Evolutionary conservation across 2,113 vertebrate species (phyloP).

Genomic region (Oreocharis arfaki): DNA sequence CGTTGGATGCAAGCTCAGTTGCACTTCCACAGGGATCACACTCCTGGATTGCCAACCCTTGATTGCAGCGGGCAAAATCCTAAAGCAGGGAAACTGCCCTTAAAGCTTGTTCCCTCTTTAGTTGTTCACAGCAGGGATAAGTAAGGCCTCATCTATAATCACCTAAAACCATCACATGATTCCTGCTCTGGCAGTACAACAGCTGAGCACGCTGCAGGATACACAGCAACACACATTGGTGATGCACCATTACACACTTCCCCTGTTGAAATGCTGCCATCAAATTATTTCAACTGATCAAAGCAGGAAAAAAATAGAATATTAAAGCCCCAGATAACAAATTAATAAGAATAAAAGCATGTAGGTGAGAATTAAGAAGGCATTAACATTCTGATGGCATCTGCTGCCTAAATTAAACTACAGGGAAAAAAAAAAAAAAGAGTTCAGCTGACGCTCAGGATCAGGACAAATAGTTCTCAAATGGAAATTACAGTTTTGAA

Average conservation of each 20-base stretch:
- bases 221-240: constrained; percentile 43
- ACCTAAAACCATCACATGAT: constrained; percentile 58
- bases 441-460: constrained; percentile 63
- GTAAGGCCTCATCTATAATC: constrained; percentile 47
- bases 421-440: constrained; percentile 30
- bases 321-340: constrained; percentile 65
- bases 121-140: constrained; percentile 50
- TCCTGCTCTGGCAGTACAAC: constrained; percentile 28
- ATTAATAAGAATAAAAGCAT: constrained; percentile 72
- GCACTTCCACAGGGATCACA: background rate
- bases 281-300: constrained; percentile 58
- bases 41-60: background rate
- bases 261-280: constrained; percentile 44
- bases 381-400: constrained; percentile 68
- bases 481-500: constrained; percentile 66
- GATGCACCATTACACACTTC: constrained; percentile 56
- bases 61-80: background rate
- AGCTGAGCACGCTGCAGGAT: constrained; percentile 62
- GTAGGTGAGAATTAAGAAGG: constrained; percentile 71
- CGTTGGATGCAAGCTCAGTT: background rate
- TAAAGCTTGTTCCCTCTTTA: background rate
- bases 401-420: constrained; percentile 69
- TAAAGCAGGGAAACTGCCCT: background rate
- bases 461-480: constrained; percentile 65
- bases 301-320: constrained; percentile 46